phyloP scores from a whole-genome alignment of 2,113 vertebrate species.

The Myxocyprinus asiaticus region DNA sequence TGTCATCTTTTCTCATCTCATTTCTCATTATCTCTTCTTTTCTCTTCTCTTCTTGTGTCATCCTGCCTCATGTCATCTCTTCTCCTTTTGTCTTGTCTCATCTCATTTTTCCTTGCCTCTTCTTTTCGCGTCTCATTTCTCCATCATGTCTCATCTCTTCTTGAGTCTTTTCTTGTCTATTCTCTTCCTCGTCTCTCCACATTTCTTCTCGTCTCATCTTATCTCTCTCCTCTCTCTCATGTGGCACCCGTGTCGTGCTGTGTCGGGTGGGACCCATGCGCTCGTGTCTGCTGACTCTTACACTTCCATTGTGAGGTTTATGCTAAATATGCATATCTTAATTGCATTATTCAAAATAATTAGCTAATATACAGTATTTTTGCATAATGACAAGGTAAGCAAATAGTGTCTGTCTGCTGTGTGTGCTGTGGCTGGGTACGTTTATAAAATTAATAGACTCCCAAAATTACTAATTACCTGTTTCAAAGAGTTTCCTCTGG shows the following conservation, averaged over 20 bases:
- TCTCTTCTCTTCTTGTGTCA: too few relatives aligned
- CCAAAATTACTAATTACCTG: constrained; percentile 87
- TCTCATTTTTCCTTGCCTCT: too few relatives aligned
- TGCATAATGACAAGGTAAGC: constrained; percentile 93
- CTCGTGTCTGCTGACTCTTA: constrained; percentile 83
- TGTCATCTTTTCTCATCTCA: too few relatives aligned
- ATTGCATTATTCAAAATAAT: constrained; percentile 95
- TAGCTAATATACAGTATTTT: constrained; percentile 85
- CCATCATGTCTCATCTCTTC: too few relatives aligned
- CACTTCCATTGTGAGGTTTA: constrained; percentile 83
- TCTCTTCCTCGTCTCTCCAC: too few relatives aligned
- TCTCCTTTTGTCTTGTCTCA: too few relatives aligned
- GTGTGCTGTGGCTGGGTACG: constrained; percentile 80
- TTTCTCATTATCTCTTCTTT: too few relatives aligned
- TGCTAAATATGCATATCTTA: constrained; percentile 93
- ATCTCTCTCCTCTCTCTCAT: neutral
- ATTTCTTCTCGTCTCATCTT: too few relatives aligned
- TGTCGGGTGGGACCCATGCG: constrained; percentile 22
- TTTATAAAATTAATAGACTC: constrained; percentile 88
- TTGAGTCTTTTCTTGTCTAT: too few relatives aligned
- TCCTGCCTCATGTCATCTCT: too few relatives aligned
- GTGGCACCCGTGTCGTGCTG: constrained; percentile 60
- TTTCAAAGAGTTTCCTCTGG: constrained; percentile 10
- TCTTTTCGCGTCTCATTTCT: too few relatives aligned
- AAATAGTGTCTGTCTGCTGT: constrained; percentile 83